Conservation (phyloP, 2,888 invertebrate species). For the Scaptomyza caliginosa region DNA sequence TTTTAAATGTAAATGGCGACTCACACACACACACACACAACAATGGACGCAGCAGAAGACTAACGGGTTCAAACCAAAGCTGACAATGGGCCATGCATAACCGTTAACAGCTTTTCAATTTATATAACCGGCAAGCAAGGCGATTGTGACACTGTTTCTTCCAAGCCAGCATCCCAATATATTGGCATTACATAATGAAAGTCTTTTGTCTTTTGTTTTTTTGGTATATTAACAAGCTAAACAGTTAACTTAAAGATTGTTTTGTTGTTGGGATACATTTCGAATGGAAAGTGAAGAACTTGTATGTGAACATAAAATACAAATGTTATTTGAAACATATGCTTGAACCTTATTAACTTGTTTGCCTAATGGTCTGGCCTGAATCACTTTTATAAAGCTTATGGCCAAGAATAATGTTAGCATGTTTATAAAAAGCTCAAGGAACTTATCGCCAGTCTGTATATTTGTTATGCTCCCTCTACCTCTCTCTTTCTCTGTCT, state of each 20-base stretch:
- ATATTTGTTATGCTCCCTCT: slow-evolving; percentile 4
- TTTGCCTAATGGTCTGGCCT: slow-evolving; percentile 1
- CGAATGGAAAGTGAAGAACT: too few relatives aligned
- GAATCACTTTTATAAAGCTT: slow-evolving; percentile 21
- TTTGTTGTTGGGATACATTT: too few relatives aligned
- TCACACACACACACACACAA: slow-evolving; percentile 38
- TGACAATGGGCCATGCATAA: slow-evolving; percentile 25
- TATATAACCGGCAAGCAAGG: slow-evolving; percentile 40
- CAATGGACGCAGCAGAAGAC: background rate
- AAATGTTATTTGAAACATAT: background rate
- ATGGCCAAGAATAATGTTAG: slow-evolving; percentile 15
- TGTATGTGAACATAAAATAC: background rate
- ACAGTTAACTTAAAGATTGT: background rate
- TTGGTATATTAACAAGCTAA: too few relatives aligned
- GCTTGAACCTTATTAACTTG: slow-evolving; percentile 27
- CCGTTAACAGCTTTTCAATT: slow-evolving; percentile 32
- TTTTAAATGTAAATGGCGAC: slow-evolving; percentile 43
- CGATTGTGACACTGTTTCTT: slow-evolving; percentile 69
- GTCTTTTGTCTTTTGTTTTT: too few relatives aligned
- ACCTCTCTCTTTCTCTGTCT: background rate
- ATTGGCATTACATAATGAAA: slow-evolving; percentile 30
- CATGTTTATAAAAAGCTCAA: slow-evolving; percentile 25
- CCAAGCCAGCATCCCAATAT: slow-evolving; percentile 12
- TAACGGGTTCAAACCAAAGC: slow-evolving; percentile 1
- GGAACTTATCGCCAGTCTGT: slow-evolving; percentile 22